Percentiles rank a stretch among this genome's conserved stretches.
phyloP scores from a whole-genome alignment of 2,888 invertebrate species.

The Caradrina clavipalpis region DNA sequence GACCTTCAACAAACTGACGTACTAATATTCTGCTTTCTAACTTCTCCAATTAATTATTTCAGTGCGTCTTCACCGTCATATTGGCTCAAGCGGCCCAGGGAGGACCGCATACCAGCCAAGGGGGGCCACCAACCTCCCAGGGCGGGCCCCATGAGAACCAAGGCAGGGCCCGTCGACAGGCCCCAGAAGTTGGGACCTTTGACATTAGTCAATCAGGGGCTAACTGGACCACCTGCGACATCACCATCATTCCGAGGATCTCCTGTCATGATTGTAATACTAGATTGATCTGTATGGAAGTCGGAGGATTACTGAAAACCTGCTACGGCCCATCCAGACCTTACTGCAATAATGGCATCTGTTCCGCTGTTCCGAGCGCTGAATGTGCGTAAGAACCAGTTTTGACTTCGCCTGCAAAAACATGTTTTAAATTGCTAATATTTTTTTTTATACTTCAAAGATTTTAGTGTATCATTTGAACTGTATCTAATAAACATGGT shows the following conservation, averaged over 20 bases:
- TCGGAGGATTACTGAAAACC: conserved; percentile 72
- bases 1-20: too few relatives aligned
- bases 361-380: conserved; percentile 72
- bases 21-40: neutral
- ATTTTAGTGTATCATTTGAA: too few relatives aligned
- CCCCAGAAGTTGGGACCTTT: conserved; percentile 11
- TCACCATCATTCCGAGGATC: conserved; percentile 60
- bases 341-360: conserved; percentile 78
- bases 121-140: conserved; percentile 27
- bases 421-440: neutral
- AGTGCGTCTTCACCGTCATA: conserved; percentile 44
- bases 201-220: conserved; percentile 39
- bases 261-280: conserved; percentile 78
- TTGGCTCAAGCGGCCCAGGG: conserved; percentile 44
- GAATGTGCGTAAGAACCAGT: conserved; percentile 59
- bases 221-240: conserved; percentile 72
- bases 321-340: conserved; percentile 72
- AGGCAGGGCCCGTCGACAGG: conserved; percentile 42
- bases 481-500: too few relatives aligned
- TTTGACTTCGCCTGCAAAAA: neutral
- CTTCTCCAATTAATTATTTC: conserved; percentile 11
- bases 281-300: conserved; percentile 75
- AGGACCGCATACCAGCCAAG: conserved; percentile 41
- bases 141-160: conserved; percentile 52
- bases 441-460: too few relatives aligned